These are phyloP conservation scores for Xenopus laevis DNA, from an alignment of 2,113 vertebrate genomes.

Conservation along the genomic window DNA sequence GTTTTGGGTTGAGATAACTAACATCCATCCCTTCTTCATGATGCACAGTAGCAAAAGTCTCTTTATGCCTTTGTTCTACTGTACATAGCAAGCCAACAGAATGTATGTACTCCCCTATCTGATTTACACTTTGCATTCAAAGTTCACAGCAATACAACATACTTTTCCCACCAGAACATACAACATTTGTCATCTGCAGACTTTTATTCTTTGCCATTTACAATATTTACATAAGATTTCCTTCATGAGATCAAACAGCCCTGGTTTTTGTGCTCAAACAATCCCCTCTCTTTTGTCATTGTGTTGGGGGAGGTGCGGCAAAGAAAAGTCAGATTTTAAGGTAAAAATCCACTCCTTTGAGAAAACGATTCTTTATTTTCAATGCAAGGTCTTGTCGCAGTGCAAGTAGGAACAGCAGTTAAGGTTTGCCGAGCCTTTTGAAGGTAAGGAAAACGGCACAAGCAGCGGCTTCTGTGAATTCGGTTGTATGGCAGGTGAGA, in stretches of 20 bases:
- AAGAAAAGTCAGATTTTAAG: constrained; percentile 55
- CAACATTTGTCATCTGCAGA: background rate
- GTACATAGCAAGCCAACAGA: too few species aligned
- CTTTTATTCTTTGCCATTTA: constrained; percentile 3
- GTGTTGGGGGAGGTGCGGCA: constrained; percentile 49
- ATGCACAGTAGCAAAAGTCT: too few species aligned
- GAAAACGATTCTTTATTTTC: constrained; percentile 40
- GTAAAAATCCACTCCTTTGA: constrained; percentile 47
- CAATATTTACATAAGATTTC: constrained; percentile 48
- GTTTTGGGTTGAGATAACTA: too few species aligned
- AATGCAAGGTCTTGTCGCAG: constrained; percentile 29
- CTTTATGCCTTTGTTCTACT: too few species aligned
- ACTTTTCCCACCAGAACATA: background rate
- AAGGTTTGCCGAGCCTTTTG: constrained; percentile 51
- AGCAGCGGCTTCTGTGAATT: background rate
- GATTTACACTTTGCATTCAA: background rate
- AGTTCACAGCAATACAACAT: background rate
- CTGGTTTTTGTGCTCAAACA: constrained; percentile 49
- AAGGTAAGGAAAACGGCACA: constrained; percentile 47
- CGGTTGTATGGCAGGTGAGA: constrained; percentile 49
- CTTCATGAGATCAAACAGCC: constrained; percentile 53
- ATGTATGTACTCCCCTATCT: too few species aligned
- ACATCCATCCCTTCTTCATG: too few species aligned
- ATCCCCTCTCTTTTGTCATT: constrained; percentile 51
- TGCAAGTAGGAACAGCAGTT: constrained; percentile 54